Conservation (phyloP, 2,888 invertebrate genomes). For the Drosophila meridionalis region DNA sequence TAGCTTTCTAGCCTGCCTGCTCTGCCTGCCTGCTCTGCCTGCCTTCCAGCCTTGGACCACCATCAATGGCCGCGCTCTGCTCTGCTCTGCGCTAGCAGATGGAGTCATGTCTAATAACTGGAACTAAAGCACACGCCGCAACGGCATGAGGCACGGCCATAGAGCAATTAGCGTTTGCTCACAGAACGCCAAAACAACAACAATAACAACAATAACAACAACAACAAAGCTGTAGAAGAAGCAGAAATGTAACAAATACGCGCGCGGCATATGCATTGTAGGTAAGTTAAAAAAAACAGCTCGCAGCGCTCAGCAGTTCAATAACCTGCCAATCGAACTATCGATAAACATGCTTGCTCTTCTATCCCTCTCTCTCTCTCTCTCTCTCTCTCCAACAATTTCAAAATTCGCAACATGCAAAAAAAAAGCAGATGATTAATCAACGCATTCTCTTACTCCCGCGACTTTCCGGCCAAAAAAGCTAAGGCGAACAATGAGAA, state of each 20-base stretch:
- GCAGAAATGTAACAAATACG: slow-evolving; percentile 61
- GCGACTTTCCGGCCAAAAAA: slow-evolving; percentile 4
- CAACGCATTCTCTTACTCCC: slow-evolving; percentile 51
- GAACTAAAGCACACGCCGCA: slow-evolving; percentile 72
- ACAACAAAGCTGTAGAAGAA: not conserved
- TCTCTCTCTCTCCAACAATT: not conserved
- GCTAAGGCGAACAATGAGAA: slow-evolving; percentile 2
- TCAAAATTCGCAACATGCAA: slow-evolving; percentile 47
- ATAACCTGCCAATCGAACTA: slow-evolving; percentile 68
- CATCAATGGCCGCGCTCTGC: slow-evolving; percentile 48
- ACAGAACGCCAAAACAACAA: slow-evolving; percentile 36
- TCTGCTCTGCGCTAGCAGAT: slow-evolving; percentile 24
- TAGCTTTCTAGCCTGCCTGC: not conserved
- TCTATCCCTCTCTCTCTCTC: too few relatives aligned
- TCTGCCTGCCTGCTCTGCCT: not conserved
- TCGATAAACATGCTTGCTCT: slow-evolving; percentile 7
- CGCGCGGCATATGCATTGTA: slow-evolving; percentile 36
- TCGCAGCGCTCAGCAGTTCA: slow-evolving; percentile 51
- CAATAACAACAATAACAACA: slow-evolving; percentile 32
- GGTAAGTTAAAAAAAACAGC: slow-evolving; percentile 17
- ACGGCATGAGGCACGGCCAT: slow-evolving; percentile 35
- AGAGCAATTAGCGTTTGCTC: slow-evolving; percentile 69
- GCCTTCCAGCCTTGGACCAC: slow-evolving; percentile 50
- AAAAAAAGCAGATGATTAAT: slow-evolving; percentile 65
- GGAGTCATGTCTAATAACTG: slow-evolving; percentile 74